Percentiles rank a stretch among this genome's conserved stretches.
Evolutionary conservation across 23 tunicate species (phyloP).

Genomic region (Halocynthia aurantium): DNA sequence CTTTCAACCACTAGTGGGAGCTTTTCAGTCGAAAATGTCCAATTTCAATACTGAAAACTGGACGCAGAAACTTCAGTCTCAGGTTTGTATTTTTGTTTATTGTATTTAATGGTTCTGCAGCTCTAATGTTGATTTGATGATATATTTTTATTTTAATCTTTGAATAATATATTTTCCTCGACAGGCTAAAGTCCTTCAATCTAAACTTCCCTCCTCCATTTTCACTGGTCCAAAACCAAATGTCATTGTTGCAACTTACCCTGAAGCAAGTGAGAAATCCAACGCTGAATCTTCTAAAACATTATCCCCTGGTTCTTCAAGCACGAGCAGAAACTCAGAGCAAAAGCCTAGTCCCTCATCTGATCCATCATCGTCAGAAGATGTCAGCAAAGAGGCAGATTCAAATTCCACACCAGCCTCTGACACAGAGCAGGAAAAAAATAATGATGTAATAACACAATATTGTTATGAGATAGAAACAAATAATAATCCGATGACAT

Average conservation of each 20-base stretch:
- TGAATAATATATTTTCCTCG: too few species aligned
- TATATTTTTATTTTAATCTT: neutral
- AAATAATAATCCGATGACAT: too few species aligned
- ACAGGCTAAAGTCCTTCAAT: conserved; percentile 24
- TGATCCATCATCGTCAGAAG: too few species aligned
- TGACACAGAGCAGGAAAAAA: too few species aligned
- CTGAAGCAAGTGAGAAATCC: neutral
- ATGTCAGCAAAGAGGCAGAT: too few species aligned
- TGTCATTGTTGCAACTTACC: neutral
- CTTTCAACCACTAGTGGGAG: conserved; percentile 21
- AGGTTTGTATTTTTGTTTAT: neutral
- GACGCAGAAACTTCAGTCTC: conserved; percentile 23
- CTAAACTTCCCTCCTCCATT: conserved; percentile 9
- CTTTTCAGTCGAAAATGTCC: conserved; percentile 40
- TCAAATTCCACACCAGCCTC: too few species aligned
- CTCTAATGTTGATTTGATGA: neutral
- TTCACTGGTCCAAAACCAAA: conserved; percentile 3
- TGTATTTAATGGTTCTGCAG: neutral
- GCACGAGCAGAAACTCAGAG: too few species aligned
- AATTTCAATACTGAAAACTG: conserved; percentile 22
- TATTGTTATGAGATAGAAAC: too few species aligned
- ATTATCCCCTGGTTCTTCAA: too few species aligned
- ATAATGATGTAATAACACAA: too few species aligned
- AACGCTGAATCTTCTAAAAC: neutral
- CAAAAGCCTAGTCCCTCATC: too few species aligned